phyloP scores from a whole-genome alignment of 2,113 vertebrate genomes.

The Nibea albiflora region DNA sequence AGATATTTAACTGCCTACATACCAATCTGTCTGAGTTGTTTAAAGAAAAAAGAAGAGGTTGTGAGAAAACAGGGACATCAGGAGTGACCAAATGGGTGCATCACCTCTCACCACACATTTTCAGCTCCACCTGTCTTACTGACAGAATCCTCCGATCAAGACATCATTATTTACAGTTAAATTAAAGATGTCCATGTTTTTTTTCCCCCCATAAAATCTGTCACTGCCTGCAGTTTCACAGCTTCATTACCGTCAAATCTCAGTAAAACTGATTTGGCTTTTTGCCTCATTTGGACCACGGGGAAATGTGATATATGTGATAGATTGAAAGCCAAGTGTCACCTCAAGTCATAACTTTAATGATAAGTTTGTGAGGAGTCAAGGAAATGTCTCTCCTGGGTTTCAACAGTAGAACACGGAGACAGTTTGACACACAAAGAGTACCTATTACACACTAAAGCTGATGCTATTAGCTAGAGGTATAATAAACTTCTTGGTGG shows the following conservation, averaged over 20 bases:
- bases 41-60: slow-evolving; percentile 27
- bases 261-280: background rate
- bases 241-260: background rate
- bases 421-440: background rate
- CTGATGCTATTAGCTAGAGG: background rate
- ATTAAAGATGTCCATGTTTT: background rate
- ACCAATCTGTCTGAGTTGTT: slow-evolving; percentile 22
- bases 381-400: background rate
- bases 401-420: background rate
- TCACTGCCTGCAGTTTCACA: background rate
- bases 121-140: background rate
- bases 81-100: slow-evolving; percentile 16
- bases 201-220: background rate
- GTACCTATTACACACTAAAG: slow-evolving; percentile 4
- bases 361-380: background rate
- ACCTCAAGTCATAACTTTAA: background rate
- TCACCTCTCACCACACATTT: slow-evolving; percentile 30
- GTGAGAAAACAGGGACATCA: slow-evolving; percentile 38
- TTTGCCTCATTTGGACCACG: background rate
- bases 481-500: slow-evolving; percentile 5
- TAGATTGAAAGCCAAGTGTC: background rate
- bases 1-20: slow-evolving; percentile 17
- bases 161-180: background rate
- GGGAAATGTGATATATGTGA: background rate
- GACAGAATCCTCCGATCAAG: background rate